Evolutionary conservation across 2,888 invertebrate species (phyloP).

Genomic region (Teleiodes luculella): DNA sequence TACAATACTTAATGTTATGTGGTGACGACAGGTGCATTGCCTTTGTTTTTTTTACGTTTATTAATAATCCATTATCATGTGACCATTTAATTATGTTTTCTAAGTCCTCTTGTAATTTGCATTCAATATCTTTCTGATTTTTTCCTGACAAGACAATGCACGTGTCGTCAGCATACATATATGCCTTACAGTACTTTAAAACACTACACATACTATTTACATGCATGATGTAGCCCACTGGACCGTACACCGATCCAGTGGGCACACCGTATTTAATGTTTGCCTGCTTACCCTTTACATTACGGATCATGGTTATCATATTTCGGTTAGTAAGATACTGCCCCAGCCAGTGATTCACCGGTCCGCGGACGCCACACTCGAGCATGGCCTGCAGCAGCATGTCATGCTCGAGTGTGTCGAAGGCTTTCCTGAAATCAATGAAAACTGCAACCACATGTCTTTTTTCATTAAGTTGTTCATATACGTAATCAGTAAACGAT

Average conservation of each 20-base stretch:
- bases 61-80: slow-evolving; percentile 19
- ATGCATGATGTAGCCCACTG: slow-evolving; percentile 24
- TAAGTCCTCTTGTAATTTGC: slow-evolving; percentile 17
- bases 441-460: slow-evolving; percentile 15
- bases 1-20: background rate
- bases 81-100: slow-evolving; percentile 18
- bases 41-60: slow-evolving; percentile 18
- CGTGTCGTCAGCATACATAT: slow-evolving; percentile 22
- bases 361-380: no score
- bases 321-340: slow-evolving; percentile 15
- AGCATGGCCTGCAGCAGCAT: no score
- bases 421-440: slow-evolving; percentile 24
- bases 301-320: background rate
- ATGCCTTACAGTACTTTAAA: slow-evolving; percentile 7
- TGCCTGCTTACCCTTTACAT: background rate
- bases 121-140: slow-evolving; percentile 9
- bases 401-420: slow-evolving; percentile 22
- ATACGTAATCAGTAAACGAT: slow-evolving; percentile 15
- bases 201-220: slow-evolving; percentile 19
- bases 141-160: slow-evolving; percentile 17
- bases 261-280: slow-evolving; percentile 18
- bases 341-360: slow-evolving; percentile 16
- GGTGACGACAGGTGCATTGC: slow-evolving; percentile 13
- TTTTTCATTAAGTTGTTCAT: slow-evolving; percentile 10
- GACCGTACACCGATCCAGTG: slow-evolving; percentile 24